A percentile compares a stretch with the other conserved stretches of the same genome.
Evolutionary conservation across 2,113 vertebrate species (phyloP).

Genomic region (Pavo muticus): DNA sequence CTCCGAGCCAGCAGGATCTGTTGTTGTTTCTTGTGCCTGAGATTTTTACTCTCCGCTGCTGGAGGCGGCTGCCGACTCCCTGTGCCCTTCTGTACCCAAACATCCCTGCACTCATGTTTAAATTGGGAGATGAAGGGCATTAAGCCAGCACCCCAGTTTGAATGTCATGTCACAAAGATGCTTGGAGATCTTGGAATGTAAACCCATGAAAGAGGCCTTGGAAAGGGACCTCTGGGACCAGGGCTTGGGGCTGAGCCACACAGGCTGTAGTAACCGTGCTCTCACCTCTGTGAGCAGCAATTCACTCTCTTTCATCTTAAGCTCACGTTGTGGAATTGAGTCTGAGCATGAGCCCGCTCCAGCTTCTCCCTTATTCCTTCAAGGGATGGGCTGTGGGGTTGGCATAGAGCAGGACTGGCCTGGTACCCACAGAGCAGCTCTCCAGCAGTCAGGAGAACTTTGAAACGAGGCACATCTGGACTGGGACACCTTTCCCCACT

Average conservation of each 20-base stretch:
- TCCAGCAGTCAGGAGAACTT: neutral
- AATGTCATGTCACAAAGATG: neutral
- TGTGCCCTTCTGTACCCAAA: neutral
- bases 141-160: neutral
- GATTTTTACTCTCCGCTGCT: neutral
- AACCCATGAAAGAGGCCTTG: neutral
- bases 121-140: neutral
- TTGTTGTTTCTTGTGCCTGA: rapidly evolving
- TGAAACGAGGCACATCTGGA: neutral
- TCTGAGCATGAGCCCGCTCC: neutral
- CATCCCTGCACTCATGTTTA: neutral
- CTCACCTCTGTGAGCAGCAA: neutral
- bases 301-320: neutral
- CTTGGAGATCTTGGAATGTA: neutral
- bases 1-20: neutral
- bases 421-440: neutral
- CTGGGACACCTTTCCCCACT: neutral
- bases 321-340: neutral
- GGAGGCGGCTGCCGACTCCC: neutral
- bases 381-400: neutral
- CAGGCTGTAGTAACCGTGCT: too few species aligned
- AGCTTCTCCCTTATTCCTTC: neutral
- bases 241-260: neutral
- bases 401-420: neutral
- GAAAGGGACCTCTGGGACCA: neutral